Evolutionary conservation across 1,140 invertebrate genomes (phyloP).

Genomic region (Megalonaias nervosa): DNA sequence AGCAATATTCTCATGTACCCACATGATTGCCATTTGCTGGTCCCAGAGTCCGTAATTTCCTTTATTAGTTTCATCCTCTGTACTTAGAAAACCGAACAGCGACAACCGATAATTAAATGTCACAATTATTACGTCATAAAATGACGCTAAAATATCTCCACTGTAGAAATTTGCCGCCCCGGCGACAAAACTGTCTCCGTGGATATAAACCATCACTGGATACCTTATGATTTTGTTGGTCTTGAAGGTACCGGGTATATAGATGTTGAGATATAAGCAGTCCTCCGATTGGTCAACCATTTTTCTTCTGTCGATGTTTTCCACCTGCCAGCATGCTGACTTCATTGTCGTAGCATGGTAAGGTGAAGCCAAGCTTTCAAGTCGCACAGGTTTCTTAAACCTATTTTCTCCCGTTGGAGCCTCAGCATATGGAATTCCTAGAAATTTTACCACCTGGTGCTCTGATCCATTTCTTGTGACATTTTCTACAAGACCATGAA

Average conservation of each 20-base stretch:
- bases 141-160: constrained; percentile 12
- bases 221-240: constrained; percentile 31
- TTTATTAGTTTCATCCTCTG: background rate
- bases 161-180: constrained; percentile 6
- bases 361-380: constrained; percentile 9
- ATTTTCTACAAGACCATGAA: no score
- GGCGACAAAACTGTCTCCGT: constrained; percentile 23
- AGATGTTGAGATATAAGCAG: constrained; percentile 31
- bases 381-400: constrained; percentile 16
- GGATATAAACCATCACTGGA: constrained; percentile 32
- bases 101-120: constrained; percentile 31
- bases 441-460: constrained; percentile 3
- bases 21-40: constrained; percentile 26
- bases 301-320: background rate
- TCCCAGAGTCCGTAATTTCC: constrained; percentile 37
- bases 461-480: background rate
- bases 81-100: constrained; percentile 27
- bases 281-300: constrained; percentile 14
- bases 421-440: constrained; percentile 27
- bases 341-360: constrained; percentile 26
- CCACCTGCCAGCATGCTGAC: constrained; percentile 14
- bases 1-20: constrained; percentile 30
- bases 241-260: constrained; percentile 17
- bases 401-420: constrained; percentile 6
- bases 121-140: constrained; percentile 21